Percentiles rank a stretch among this genome's conserved stretches.
Conservation (phyloP, 2,113 vertebrate species). For the Mellivora capensis region DNA sequence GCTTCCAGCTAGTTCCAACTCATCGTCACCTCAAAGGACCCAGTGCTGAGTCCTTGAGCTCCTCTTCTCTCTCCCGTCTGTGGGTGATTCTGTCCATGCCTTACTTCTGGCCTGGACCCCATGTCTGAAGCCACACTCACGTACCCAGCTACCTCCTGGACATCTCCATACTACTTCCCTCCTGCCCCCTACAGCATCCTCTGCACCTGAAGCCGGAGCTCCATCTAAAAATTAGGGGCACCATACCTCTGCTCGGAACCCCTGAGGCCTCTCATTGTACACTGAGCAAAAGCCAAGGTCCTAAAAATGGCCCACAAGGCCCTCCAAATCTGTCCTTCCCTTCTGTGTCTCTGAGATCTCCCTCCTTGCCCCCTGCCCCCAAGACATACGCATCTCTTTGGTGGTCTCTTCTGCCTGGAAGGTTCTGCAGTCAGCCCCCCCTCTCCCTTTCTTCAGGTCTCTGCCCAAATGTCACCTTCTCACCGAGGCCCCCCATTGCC, state of each 20-base stretch:
- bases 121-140: not conserved
- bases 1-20: not conserved
- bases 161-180: not conserved
- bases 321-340: not conserved
- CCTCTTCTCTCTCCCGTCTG: not conserved
- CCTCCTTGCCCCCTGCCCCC: not conserved
- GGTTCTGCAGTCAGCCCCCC: not conserved
- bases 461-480: not conserved
- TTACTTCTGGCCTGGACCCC: not conserved
- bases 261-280: not conserved
- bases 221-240: not conserved
- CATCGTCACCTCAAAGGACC: not conserved
- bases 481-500: no score
- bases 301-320: not conserved
- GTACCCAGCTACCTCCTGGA: not conserved
- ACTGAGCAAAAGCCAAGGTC: not conserved
- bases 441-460: not conserved
- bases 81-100: not conserved
- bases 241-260: not conserved
- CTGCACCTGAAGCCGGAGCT: not conserved
- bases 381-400: not conserved
- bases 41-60: not conserved
- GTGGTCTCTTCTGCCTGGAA: not conserved
- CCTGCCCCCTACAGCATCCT: not conserved
- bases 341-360: not conserved